Conservation (phyloP, 2,113 vertebrate genomes). For the Odobenus rosmarus region DNA sequence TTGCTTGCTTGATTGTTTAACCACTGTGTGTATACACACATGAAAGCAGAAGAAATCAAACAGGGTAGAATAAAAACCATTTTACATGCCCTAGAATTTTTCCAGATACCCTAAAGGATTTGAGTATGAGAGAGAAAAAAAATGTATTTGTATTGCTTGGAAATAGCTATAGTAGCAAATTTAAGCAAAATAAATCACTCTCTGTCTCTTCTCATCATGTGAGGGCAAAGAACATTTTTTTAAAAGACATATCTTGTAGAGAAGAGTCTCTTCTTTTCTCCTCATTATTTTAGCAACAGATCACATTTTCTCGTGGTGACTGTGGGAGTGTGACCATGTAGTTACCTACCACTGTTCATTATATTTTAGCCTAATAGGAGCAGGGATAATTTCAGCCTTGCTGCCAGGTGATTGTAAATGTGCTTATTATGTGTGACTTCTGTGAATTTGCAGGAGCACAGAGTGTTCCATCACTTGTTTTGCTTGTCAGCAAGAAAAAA, state of each 20-base stretch:
- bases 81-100: neutral
- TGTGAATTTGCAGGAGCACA: constrained; percentile 34
- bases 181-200: neutral
- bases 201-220: neutral
- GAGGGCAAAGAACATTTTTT: neutral
- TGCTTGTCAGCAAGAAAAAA: neutral
- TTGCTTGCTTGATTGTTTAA: neutral
- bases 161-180: neutral
- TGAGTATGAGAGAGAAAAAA: neutral
- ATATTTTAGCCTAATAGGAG: constrained; percentile 45
- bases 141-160: neutral
- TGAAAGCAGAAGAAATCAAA: neutral
- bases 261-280: neutral
- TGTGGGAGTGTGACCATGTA: neutral
- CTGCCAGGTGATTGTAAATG: constrained; percentile 38
- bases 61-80: neutral
- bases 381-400: constrained; percentile 21
- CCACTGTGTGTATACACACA: neutral
- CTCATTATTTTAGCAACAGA: constrained; percentile 54
- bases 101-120: neutral
- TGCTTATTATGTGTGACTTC: constrained; percentile 43
- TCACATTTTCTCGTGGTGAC: constrained; percentile 16
- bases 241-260: neutral
- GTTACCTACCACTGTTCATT: constrained; percentile 33
- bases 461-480: neutral